These are phyloP conservation scores for Pogonus chalceus DNA, from an alignment of 1,140 invertebrate species.

Conservation along the genomic window DNA sequence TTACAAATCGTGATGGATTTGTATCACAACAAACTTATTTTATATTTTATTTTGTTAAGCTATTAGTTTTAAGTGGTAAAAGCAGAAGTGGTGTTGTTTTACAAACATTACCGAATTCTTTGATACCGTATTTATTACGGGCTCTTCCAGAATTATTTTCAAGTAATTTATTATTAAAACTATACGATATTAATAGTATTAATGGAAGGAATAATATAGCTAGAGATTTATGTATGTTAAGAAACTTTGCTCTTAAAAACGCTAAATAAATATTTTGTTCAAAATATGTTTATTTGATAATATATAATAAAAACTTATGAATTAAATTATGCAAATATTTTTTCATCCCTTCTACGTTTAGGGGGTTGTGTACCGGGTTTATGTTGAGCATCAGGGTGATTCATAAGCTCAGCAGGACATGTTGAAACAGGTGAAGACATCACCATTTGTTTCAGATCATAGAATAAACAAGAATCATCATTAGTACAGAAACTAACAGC, in stretches of 20 bases:
- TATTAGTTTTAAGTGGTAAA: conserved; percentile 68
- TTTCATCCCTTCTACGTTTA: conserved; percentile 89
- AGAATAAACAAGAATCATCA: conserved; percentile 91
- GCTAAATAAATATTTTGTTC: neutral
- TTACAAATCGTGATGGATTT: conserved; percentile 62
- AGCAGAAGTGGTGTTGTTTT: conserved; percentile 64
- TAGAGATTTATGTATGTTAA: conserved; percentile 66
- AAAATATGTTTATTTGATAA: too few relatives aligned
- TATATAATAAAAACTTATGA: too few relatives aligned
- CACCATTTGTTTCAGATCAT: conserved; percentile 92
- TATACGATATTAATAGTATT: conserved; percentile 65
- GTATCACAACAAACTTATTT: conserved; percentile 79
- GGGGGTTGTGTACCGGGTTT: conserved; percentile 93
- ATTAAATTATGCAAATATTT: conserved; percentile 79
- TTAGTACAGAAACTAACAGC: conserved; percentile 96
- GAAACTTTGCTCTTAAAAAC: conserved; percentile 60
- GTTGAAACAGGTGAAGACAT: conserved; percentile 84
- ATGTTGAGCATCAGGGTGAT: conserved; percentile 97
- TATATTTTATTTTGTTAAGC: conserved; percentile 72
- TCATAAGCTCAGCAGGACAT: conserved; percentile 93
- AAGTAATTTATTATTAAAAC: conserved; percentile 56
- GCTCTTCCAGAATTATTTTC: conserved; percentile 65
- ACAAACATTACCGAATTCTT: conserved; percentile 64
- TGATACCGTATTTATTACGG: conserved; percentile 70
- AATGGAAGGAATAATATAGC: conserved; percentile 68